Percentiles rank a stretch among this genome's conserved stretches.
Evolutionary conservation across 2,888 invertebrate species (phyloP).

Genomic region (Epicampocera succincta): DNA sequence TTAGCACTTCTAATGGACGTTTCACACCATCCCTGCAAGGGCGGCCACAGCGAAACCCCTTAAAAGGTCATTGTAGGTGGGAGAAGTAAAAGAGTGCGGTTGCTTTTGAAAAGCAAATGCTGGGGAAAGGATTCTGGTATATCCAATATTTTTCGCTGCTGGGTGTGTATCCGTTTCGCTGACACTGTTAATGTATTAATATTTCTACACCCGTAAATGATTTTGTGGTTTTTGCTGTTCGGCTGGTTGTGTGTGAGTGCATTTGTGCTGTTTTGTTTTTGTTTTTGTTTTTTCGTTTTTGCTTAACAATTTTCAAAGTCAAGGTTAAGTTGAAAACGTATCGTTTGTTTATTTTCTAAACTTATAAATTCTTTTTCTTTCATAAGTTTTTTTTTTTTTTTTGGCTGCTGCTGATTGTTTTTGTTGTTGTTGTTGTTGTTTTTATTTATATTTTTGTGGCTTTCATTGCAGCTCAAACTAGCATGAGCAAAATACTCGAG

Average conservation of each 20-base stretch:
- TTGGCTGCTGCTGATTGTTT: too few relatives aligned
- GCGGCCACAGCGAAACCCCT: too few relatives aligned
- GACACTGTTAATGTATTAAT: slow-evolving; percentile 16
- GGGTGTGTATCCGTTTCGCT: slow-evolving; percentile 9
- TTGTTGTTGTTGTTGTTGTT: slow-evolving; percentile 15
- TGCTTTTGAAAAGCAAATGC: too few relatives aligned
- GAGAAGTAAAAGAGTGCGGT: too few relatives aligned
- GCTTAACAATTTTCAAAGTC: slow-evolving; percentile 75
- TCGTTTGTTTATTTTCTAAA: slow-evolving; percentile 71
- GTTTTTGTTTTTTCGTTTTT: slow-evolving; percentile 22
- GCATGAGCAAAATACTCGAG: background rate
- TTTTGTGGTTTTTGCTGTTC: slow-evolving; percentile 7
- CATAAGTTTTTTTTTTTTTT: slow-evolving; percentile 4
- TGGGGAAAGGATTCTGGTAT: too few relatives aligned
- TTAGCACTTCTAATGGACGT: too few relatives aligned
- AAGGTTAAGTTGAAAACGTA: slow-evolving; percentile 76
- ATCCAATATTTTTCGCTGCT: too few relatives aligned
- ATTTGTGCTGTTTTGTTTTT: background rate
- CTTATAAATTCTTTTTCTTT: slow-evolving; percentile 63
- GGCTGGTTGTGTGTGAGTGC: slow-evolving; percentile 7
- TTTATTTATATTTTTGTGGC: slow-evolving; percentile 63
- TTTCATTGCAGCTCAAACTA: slow-evolving; percentile 52
- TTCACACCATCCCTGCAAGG: too few relatives aligned
- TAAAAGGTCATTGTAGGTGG: too few relatives aligned
- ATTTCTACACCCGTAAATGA: slow-evolving; percentile 13